A percentile compares a stretch with the other conserved stretches of the same genome.
Conservation (phyloP, 2,113 vertebrate species). For the Podarcis cretensis region DNA sequence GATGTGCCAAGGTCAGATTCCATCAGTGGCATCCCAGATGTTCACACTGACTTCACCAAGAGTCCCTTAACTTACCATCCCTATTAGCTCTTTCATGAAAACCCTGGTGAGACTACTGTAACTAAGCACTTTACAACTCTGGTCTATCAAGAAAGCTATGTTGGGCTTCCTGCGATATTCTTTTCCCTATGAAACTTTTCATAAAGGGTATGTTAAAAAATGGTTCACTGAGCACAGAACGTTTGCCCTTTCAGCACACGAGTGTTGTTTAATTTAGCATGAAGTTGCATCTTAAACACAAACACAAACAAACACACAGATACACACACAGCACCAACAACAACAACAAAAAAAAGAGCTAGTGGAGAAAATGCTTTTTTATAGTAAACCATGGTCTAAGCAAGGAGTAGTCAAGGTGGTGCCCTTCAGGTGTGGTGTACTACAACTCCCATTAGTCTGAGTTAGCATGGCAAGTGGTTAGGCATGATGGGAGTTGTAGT, state of each 20-base stretch:
- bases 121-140: slow-evolving; percentile 28
- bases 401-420: no score
- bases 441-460: no score
- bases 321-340: not conserved
- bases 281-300: slow-evolving; percentile 21
- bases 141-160: slow-evolving; percentile 14
- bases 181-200: slow-evolving; percentile 57
- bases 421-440: no score
- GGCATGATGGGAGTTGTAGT: no score
- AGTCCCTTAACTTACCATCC: not conserved
- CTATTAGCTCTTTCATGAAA: slow-evolving; percentile 24
- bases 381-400: not conserved
- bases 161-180: slow-evolving; percentile 30
- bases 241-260: slow-evolving; percentile 34
- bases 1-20: rapidly evolving
- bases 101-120: slow-evolving; percentile 33
- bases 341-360: no score
- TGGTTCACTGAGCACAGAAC: slow-evolving; percentile 48
- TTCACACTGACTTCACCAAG: not conserved
- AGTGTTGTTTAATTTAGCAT: slow-evolving; percentile 48
- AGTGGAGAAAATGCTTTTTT: slow-evolving; percentile 48
- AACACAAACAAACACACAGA: not conserved
- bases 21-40: not conserved
- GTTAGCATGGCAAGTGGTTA: no score
- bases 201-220: slow-evolving; percentile 50